These are phyloP conservation scores for Phrynocephalus vlangalii DNA, from an alignment of 2,797 vertebrate genomes.

Conservation along the genomic window DNA sequence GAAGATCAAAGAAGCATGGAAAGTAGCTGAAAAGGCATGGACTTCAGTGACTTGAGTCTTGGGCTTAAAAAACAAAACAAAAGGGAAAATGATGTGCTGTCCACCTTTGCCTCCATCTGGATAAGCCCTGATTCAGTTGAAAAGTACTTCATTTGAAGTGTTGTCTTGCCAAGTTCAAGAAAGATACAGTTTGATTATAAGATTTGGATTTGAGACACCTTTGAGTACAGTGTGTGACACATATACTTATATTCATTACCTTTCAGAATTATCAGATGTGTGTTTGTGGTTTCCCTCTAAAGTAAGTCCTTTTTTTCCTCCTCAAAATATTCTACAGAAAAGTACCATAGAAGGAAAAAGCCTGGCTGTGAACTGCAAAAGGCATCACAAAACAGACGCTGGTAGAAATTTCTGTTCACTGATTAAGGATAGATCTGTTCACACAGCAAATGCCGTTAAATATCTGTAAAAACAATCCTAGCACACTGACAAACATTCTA, in stretches of 20 bases:
- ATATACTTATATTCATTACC: not conserved
- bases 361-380: slow-evolving; percentile 35
- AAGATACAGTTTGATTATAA: not conserved
- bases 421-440: slow-evolving; percentile 49
- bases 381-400: slow-evolving; percentile 45
- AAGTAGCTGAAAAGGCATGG: no score
- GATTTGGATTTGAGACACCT: not conserved
- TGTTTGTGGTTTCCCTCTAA: not conserved
- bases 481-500: slow-evolving; percentile 51
- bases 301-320: not conserved
- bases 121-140: not conserved
- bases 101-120: no score
- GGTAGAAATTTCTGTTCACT: slow-evolving; percentile 10
- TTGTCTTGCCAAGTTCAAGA: not conserved
- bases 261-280: not conserved
- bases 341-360: slow-evolving; percentile 37
- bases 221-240: not conserved
- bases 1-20: no score
- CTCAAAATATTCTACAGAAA: not conserved
- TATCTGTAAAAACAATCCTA: slow-evolving; percentile 63
- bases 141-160: not conserved
- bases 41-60: no score
- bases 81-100: no score
- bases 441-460: slow-evolving; percentile 57
- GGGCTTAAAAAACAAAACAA: no score